phyloP scores from a whole-genome alignment of 2,888 invertebrate genomes.

The Drosophila meridiana region DNA sequence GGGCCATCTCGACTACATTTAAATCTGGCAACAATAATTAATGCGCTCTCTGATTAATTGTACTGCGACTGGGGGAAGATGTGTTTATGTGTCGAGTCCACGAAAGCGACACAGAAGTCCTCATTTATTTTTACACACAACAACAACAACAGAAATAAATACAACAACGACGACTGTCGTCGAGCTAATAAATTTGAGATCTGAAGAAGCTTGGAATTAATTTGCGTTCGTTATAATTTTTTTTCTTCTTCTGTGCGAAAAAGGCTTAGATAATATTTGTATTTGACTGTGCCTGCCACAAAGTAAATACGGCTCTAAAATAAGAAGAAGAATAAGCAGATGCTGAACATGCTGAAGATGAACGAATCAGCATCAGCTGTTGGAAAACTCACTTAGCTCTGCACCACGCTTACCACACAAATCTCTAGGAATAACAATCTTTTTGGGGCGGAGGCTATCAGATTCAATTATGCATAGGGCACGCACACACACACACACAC shows the following conservation, averaged over 20 bases:
- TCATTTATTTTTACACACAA: slow-evolving; percentile 51
- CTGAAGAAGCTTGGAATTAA: slow-evolving; percentile 31
- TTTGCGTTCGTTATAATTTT: slow-evolving; percentile 46
- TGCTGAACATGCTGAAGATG: not conserved
- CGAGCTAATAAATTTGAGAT: slow-evolving; percentile 52
- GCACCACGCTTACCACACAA: slow-evolving; percentile 58
- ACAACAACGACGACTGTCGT: slow-evolving; percentile 49
- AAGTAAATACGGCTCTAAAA: slow-evolving; percentile 61
- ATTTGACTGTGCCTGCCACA: slow-evolving; percentile 34
- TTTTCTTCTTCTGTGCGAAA: not conserved
- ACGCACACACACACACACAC: slow-evolving; percentile 6
- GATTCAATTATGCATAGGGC: slow-evolving; percentile 79
- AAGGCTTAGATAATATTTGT: slow-evolving; percentile 49
- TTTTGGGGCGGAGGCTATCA: slow-evolving; percentile 64
- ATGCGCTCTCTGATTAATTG: slow-evolving; percentile 60
- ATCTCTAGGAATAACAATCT: slow-evolving; percentile 75
- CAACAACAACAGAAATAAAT: slow-evolving; percentile 44
- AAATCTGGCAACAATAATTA: slow-evolving; percentile 45
- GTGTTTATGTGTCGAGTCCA: slow-evolving; percentile 53
- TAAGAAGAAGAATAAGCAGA: not conserved
- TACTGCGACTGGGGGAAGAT: slow-evolving; percentile 20
- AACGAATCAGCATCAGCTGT: slow-evolving; percentile 29
- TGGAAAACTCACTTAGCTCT: slow-evolving; percentile 35
- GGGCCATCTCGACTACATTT: slow-evolving; percentile 8
- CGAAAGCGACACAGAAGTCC: slow-evolving; percentile 8